Evolutionary conservation across 2,113 vertebrate species (phyloP).

Genomic region (Labeo catla): DNA sequence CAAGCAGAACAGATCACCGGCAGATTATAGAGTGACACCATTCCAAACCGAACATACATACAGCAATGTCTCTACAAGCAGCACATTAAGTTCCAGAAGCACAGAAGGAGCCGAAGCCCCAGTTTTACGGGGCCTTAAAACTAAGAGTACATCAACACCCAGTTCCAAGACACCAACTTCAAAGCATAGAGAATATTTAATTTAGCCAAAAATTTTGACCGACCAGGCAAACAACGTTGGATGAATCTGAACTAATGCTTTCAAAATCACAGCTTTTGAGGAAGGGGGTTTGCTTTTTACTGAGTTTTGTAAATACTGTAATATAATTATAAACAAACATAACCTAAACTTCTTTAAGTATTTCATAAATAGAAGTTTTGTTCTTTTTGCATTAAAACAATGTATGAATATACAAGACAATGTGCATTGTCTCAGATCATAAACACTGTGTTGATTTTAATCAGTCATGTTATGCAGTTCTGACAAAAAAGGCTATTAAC

Average conservation of each 20-base stretch:
- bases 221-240: neutral
- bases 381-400: neutral
- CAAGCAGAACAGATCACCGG: neutral
- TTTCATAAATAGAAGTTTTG: neutral
- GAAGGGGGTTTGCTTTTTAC: neutral
- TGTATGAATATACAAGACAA: neutral
- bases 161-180: slow-evolving; percentile 14
- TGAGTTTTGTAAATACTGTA: slow-evolving; percentile 13
- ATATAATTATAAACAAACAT: neutral
- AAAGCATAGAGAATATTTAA: slow-evolving; percentile 33
- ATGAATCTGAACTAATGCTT: neutral
- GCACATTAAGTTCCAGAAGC: neutral
- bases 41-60: slow-evolving; percentile 2
- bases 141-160: neutral
- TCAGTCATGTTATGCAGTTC: neutral
- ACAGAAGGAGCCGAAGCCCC: neutral
- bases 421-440: neutral
- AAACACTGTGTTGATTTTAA: neutral
- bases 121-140: slow-evolving; percentile 2
- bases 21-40: slow-evolving; percentile 4
- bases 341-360: neutral
- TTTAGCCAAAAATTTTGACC: neutral
- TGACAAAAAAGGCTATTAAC: neutral
- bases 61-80: slow-evolving; percentile 7
- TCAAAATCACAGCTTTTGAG: neutral